These are phyloP conservation scores for Propithecus deckenii DNA, from an alignment of 2,797 vertebrate genomes.

Conservation along the genomic window DNA sequence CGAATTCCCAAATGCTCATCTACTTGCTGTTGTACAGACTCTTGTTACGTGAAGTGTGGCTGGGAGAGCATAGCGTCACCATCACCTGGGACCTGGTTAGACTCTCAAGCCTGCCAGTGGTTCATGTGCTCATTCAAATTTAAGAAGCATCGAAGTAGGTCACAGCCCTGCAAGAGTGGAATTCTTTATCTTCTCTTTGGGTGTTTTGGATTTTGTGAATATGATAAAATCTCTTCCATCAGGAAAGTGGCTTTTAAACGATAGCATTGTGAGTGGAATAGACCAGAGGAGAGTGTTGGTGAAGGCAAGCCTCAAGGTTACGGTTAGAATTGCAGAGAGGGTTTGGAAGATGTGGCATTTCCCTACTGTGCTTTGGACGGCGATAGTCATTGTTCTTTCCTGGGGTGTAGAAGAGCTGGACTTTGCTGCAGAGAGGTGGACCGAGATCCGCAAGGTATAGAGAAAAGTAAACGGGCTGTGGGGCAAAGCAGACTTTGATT, in stretches of 20 bases:
- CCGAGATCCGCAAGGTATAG: no score
- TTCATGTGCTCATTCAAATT: no score
- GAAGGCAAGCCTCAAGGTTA: background rate
- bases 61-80: no score
- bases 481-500: background rate
- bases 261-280: no score
- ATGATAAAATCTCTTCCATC: background rate
- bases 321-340: background rate
- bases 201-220: background rate
- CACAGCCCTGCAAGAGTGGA: background rate
- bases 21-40: background rate
- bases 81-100: background rate
- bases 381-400: background rate
- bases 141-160: background rate
- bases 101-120: background rate
- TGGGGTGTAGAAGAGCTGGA: background rate
- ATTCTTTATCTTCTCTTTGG: background rate
- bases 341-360: background rate
- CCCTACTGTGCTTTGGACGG: background rate
- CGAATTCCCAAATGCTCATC: background rate
- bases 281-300: background rate
- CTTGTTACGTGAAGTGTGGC: background rate
- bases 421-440: no score
- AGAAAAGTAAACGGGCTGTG: background rate
- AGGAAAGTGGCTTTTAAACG: background rate